phyloP scores from a whole-genome alignment of 1,140 invertebrate genomes.

The Reticulitermes speratus region DNA sequence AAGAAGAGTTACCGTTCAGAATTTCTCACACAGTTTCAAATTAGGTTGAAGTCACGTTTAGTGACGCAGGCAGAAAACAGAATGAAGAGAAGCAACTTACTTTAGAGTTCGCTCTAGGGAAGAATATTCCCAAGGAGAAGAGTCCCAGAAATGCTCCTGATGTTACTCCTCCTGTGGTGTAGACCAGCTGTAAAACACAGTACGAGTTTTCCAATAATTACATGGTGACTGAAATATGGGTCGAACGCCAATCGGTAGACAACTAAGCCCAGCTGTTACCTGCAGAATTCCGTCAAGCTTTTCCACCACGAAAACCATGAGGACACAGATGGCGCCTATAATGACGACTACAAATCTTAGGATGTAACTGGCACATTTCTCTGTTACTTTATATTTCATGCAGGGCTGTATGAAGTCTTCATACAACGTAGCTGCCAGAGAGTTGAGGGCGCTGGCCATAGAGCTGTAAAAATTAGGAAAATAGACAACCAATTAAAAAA shows the following conservation, averaged over 20 bases:
- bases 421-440: conserved; percentile 56
- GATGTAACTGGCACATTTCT: conserved; percentile 38
- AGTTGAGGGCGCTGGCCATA: conserved; percentile 60
- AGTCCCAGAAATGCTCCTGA: conserved; percentile 77
- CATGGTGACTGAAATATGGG: neutral
- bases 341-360: conserved; percentile 45
- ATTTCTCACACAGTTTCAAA: too few relatives aligned
- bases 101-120: conserved; percentile 76
- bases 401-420: conserved; percentile 54
- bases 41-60: too few relatives aligned
- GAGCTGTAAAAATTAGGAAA: conserved; percentile 46
- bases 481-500: neutral
- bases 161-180: conserved; percentile 59
- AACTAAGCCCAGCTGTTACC: conserved; percentile 39
- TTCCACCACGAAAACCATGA: conserved; percentile 48
- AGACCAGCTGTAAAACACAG: conserved; percentile 44
- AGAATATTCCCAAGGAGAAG: conserved; percentile 81
- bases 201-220: neutral
- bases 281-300: conserved; percentile 47
- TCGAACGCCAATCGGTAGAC: too few relatives aligned
- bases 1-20: too few relatives aligned
- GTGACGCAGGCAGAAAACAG: too few relatives aligned
- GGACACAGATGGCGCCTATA: conserved; percentile 46
- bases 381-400: conserved; percentile 32
- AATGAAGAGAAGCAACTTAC: conserved; percentile 39